phyloP scores from a whole-genome alignment of 2,113 vertebrate species.

The Opisthocomus hoazin region DNA sequence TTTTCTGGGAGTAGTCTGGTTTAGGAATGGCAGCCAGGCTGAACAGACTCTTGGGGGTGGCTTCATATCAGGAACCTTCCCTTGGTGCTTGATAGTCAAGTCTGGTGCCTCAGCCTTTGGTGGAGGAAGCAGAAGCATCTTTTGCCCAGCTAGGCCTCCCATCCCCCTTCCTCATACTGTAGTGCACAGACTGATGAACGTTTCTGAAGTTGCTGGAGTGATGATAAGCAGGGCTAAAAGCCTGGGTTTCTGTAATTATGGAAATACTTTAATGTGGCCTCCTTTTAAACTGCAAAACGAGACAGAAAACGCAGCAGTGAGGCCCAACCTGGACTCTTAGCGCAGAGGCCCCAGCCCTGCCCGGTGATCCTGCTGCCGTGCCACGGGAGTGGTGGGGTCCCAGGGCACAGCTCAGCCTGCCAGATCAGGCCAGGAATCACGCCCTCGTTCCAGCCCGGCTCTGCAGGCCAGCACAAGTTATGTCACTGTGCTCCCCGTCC shows the following conservation, averaged over 20 bases:
- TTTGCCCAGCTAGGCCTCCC: background rate
- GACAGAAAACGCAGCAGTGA: slow-evolving; percentile 19
- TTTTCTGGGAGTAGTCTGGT: background rate
- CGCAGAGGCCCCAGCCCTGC: background rate
- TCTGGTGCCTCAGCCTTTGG: background rate
- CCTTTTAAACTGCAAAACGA: slow-evolving; percentile 36
- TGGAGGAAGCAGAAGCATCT: background rate
- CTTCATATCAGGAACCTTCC: background rate
- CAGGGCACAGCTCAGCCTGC: background rate
- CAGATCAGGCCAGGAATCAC: background rate
- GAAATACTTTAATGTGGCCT: slow-evolving; percentile 61
- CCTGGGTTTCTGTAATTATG: background rate
- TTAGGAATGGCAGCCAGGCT: background rate
- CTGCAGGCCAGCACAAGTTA: background rate
- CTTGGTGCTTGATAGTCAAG: background rate
- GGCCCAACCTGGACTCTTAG: slow-evolving; percentile 42
- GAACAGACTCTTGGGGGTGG: background rate
- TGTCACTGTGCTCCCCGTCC: background rate
- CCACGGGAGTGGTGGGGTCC: background rate
- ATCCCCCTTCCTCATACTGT: background rate
- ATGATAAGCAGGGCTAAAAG: slow-evolving; percentile 38
- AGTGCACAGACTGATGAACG: background rate
- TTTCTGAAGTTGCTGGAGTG: slow-evolving; percentile 21
- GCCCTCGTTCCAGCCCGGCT: background rate
- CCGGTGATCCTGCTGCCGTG: background rate